These are phyloP conservation scores for Pristiophorus japonicus DNA, from an alignment of 2,113 vertebrate genomes.

Conservation along the genomic window DNA sequence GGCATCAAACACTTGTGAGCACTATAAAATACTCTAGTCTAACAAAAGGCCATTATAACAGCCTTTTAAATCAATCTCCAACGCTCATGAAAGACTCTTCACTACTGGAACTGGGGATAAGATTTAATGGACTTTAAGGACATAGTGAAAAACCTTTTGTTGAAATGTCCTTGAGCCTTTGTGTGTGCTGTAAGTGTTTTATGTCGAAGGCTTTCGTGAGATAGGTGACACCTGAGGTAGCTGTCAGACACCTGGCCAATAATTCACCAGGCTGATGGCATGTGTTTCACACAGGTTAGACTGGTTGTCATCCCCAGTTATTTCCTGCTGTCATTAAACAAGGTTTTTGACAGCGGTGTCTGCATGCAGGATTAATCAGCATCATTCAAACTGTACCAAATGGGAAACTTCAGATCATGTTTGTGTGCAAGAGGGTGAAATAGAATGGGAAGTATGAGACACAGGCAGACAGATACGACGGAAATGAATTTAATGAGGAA, in stretches of 20 bases:
- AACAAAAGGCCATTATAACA: background rate
- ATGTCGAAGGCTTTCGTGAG: background rate
- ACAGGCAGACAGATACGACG: background rate
- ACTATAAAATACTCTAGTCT: background rate
- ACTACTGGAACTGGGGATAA: background rate
- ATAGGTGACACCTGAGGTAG: background rate
- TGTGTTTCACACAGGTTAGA: background rate
- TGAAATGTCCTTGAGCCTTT: constrained; percentile 14
- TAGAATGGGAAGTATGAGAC: background rate
- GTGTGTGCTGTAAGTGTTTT: background rate
- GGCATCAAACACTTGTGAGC: background rate
- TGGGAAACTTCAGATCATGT: background rate
- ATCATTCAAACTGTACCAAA: background rate
- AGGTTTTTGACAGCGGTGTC: background rate
- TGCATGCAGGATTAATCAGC: constrained; percentile 1
- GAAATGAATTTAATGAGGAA: background rate
- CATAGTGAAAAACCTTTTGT: background rate
- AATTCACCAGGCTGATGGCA: constrained; percentile 8
- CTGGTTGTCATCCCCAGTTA: constrained; percentile 19
- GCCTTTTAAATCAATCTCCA: background rate
- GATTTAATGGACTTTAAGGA: background rate
- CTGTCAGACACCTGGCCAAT: constrained; percentile 24
- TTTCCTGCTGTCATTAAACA: constrained; percentile 13
- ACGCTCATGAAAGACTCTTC: background rate
- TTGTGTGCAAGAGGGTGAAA: too few relatives aligned